Conservation (phyloP, 2,888 invertebrate species). For the Tanaodytes sp. region DNA sequence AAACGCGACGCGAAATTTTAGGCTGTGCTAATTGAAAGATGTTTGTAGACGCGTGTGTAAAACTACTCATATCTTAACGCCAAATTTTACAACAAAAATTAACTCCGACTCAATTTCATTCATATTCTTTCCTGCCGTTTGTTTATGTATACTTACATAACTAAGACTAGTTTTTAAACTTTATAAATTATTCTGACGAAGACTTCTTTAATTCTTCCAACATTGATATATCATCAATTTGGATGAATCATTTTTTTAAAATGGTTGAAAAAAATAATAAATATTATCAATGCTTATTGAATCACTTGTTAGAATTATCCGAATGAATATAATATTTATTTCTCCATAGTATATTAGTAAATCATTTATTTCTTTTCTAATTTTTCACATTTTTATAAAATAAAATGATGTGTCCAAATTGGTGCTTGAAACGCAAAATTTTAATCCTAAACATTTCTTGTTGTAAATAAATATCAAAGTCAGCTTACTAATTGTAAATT, state of each 20-base stretch:
- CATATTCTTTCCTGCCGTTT: slow-evolving; percentile 6
- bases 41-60: slow-evolving; percentile 29
- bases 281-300: too few relatives aligned
- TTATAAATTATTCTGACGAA: slow-evolving; percentile 14
- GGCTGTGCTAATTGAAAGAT: slow-evolving; percentile 50
- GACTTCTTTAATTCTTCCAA: too few relatives aligned
- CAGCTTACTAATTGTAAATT: slow-evolving; percentile 34
- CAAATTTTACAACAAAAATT: slow-evolving; percentile 32
- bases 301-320: too few relatives aligned
- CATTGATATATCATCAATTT: too few relatives aligned
- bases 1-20: slow-evolving; percentile 47
- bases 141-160: neutral
- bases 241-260: neutral
- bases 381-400: too few relatives aligned
- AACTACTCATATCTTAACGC: slow-evolving; percentile 40
- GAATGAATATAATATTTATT: too few relatives aligned
- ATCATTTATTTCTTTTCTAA: too few relatives aligned
- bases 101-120: slow-evolving; percentile 10
- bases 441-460: slow-evolving; percentile 4
- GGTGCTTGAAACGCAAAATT: too few relatives aligned
- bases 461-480: slow-evolving; percentile 27
- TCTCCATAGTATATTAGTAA: too few relatives aligned
- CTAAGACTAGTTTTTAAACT: too few relatives aligned
- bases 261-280: neutral
- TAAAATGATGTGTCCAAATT: too few relatives aligned